A percentile compares a stretch with the other conserved stretches of the same genome.
These are phyloP conservation scores for Ochotona princeps DNA, from an alignment of 2,113 vertebrate genomes.

Conservation along the genomic window DNA sequence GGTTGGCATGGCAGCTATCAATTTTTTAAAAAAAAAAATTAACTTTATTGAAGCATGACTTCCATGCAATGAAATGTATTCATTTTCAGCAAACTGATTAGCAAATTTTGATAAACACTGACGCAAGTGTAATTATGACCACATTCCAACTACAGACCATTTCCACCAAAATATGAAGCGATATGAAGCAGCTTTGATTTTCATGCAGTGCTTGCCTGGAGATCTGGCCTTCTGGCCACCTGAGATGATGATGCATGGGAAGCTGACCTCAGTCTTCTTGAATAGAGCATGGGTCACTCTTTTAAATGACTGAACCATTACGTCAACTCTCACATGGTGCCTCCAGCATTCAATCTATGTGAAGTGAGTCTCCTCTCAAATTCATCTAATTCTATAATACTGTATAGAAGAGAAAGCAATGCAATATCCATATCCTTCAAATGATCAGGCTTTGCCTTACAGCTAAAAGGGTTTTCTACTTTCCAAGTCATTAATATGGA, in stretches of 20 bases:
- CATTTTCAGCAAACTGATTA: background rate
- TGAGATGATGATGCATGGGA: background rate
- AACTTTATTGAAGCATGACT: constrained; percentile 14
- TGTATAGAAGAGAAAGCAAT: constrained; percentile 26
- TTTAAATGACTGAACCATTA: constrained; percentile 50
- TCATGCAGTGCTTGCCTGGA: background rate
- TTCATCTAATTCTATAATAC: background rate
- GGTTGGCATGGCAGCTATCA: background rate
- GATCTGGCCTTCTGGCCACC: background rate
- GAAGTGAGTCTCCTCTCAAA: background rate
- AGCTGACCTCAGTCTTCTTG: background rate
- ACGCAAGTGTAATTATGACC: background rate
- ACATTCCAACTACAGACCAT: constrained; percentile 20
- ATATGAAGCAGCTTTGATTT: constrained; percentile 42
- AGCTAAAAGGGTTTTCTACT: background rate
- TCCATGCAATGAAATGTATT: background rate
- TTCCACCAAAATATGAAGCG: background rate
- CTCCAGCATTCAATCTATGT: background rate
- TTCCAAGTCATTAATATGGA: background rate
- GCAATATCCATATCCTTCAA: background rate
- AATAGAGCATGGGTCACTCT: background rate
- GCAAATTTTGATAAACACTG: constrained; percentile 22
- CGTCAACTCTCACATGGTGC: background rate
- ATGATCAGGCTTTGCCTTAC: background rate
- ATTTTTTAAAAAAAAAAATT: constrained; percentile 12